A percentile compares a stretch with the other conserved stretches of the same genome.
Conservation (phyloP, 2,888 invertebrate species). For the Macrophya annulata region DNA sequence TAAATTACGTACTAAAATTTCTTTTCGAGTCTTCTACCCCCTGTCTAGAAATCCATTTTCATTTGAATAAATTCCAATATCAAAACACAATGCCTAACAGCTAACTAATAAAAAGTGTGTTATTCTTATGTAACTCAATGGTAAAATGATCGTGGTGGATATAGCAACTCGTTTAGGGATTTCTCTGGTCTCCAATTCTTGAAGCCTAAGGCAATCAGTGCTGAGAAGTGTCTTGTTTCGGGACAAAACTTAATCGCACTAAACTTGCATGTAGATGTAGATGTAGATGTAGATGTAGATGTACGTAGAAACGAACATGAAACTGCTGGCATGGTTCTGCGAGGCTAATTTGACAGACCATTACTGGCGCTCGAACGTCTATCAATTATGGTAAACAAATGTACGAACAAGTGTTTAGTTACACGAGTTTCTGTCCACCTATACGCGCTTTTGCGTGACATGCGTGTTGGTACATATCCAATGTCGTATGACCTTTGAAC, state of each 20-base stretch:
- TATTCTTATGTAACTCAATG: conserved; percentile 8
- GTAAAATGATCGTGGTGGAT: background rate
- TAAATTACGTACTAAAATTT: conserved; percentile 15
- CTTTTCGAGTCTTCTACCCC: background rate
- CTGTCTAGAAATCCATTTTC: background rate
- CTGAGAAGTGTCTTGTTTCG: conserved; percentile 26
- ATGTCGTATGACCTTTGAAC: conserved; percentile 30
- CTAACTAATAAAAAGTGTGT: background rate
- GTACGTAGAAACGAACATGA: conserved; percentile 28
- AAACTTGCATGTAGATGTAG: background rate
- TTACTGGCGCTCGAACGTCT: conserved; percentile 25
- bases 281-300: background rate
- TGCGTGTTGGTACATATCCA: conserved; percentile 30
- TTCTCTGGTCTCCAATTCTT: conserved; percentile 15
- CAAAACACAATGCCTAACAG: background rate
- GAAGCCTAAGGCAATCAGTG: conserved; percentile 10
- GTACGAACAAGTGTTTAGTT: conserved; percentile 48
- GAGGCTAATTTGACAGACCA: conserved; percentile 37
- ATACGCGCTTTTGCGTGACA: conserved; percentile 24
- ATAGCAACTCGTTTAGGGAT: background rate
- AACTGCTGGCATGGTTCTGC: conserved; percentile 22
- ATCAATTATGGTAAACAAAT: conserved; percentile 49
- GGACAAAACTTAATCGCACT: conserved; percentile 46
- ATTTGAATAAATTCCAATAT: conserved; percentile 20
- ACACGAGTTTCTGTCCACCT: conserved; percentile 33